phyloP scores from a whole-genome alignment of 1,140 invertebrate species.

The Aplysia californica region DNA sequence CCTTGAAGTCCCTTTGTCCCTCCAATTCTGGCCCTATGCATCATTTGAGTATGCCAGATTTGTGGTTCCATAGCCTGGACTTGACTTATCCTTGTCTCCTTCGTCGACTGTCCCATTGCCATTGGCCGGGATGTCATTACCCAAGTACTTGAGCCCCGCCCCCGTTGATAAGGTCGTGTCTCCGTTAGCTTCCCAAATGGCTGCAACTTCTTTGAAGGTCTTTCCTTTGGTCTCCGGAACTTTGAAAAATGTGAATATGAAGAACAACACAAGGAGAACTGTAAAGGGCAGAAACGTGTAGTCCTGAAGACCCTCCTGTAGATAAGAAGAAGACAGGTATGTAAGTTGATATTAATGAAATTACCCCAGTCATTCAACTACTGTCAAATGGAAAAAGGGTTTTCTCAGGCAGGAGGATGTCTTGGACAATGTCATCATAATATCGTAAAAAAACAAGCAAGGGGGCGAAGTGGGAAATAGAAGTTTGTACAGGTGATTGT shows the following conservation, averaged over 20 bases:
- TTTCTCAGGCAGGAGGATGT: background rate
- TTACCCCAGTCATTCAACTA: background rate
- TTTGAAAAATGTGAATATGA: conserved; percentile 59
- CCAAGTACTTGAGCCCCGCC: too few species aligned
- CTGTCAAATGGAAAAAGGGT: too few species aligned
- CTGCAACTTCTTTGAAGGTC: conserved; percentile 59
- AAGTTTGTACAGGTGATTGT: too few species aligned
- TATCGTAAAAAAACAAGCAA: background rate
- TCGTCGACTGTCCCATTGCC: background rate
- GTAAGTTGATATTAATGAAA: background rate
- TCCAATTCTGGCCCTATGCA: background rate
- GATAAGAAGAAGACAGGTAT: conserved; percentile 9
- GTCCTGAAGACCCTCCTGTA: conserved; percentile 46
- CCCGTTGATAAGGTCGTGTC: too few species aligned
- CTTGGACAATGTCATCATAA: background rate
- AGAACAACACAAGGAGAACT: conserved; percentile 55
- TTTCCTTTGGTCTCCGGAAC: conserved; percentile 65
- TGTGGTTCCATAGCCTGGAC: background rate
- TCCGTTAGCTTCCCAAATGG: conserved; percentile 27
- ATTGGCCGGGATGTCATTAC: background rate
- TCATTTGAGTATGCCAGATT: background rate
- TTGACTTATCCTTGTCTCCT: background rate
- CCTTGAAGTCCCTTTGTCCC: background rate
- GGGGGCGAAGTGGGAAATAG: too few species aligned
- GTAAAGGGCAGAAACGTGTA: conserved; percentile 72